phyloP scores from a whole-genome alignment of 2,888 invertebrate genomes.

The Nomada goodeniana region DNA sequence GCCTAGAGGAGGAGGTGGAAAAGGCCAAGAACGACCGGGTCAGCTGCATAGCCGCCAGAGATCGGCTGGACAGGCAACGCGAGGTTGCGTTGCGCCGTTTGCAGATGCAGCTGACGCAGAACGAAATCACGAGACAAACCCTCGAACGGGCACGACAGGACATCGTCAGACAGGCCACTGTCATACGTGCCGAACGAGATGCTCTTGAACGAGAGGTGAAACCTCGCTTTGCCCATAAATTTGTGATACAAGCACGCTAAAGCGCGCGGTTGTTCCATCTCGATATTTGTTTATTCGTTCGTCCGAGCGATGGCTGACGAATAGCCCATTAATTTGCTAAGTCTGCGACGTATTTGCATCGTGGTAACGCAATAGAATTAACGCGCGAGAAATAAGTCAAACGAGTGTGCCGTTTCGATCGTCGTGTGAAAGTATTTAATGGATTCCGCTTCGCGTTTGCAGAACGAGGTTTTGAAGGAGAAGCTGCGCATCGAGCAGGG shows the following conservation, averaged over 20 bases:
- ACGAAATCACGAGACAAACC: constrained; percentile 86
- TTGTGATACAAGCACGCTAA: no score
- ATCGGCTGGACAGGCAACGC: constrained; percentile 79
- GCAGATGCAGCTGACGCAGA: constrained; percentile 86
- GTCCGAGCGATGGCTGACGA: fast-evolving
- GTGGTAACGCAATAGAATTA: no score
- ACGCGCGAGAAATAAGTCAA: no score
- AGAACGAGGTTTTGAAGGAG: constrained; percentile 87
- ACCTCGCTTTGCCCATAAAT: neutral
- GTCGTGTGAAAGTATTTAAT: no score
- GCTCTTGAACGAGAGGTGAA: constrained; percentile 86
- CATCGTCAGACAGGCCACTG: constrained; percentile 86
- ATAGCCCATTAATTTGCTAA: no score
- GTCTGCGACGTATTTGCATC: no score
- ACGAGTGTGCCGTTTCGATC: no score
- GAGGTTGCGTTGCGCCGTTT: constrained; percentile 83
- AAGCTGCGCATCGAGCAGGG: constrained; percentile 85
- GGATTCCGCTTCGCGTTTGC: constrained; percentile 63
- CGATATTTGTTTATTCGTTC: no score
- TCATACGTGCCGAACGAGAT: constrained; percentile 86
- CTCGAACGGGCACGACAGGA: constrained; percentile 87
- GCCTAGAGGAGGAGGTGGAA: constrained; percentile 85
- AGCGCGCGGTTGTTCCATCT: no score
- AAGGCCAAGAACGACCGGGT: constrained; percentile 77
- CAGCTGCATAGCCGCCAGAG: constrained; percentile 76